Percentiles rank a stretch among this genome's conserved stretches.
Evolutionary conservation across 1,140 invertebrate genomes (phyloP).

Genomic region (Homalodisca vitripennis): DNA sequence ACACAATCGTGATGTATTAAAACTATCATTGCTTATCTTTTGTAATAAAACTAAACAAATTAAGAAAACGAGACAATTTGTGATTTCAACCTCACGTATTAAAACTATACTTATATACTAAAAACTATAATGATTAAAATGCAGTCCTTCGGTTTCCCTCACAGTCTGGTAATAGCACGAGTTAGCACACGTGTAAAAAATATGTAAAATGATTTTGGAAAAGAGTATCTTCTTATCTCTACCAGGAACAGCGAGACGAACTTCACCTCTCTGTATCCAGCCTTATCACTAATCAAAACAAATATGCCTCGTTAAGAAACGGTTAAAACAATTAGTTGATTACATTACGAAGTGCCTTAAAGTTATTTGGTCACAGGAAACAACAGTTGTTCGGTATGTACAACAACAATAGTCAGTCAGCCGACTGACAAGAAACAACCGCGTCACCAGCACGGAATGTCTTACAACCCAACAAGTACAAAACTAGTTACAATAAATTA

Average conservation of each 20-base stretch:
- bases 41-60: slow-evolving; percentile 28
- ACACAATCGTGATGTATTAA: slow-evolving; percentile 31
- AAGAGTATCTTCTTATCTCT: slow-evolving; percentile 5
- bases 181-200: slow-evolving; percentile 20
- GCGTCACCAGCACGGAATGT: slow-evolving; percentile 18
- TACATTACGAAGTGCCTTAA: slow-evolving; percentile 28
- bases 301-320: neutral
- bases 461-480: slow-evolving; percentile 32
- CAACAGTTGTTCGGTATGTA: slow-evolving; percentile 29
- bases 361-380: slow-evolving; percentile 36
- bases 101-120: slow-evolving; percentile 15
- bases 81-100: slow-evolving; percentile 19
- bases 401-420: slow-evolving; percentile 21
- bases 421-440: slow-evolving; percentile 16
- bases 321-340: slow-evolving; percentile 19
- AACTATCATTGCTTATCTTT: slow-evolving; percentile 1
- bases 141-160: slow-evolving; percentile 29
- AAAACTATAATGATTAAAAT: slow-evolving; percentile 24
- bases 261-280: neutral
- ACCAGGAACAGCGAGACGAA: neutral
- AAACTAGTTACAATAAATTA: slow-evolving; percentile 30
- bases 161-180: slow-evolving; percentile 19
- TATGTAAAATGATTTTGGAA: slow-evolving; percentile 24
- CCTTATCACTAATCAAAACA: slow-evolving; percentile 7
- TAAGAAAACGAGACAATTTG: slow-evolving; percentile 29